A percentile compares a stretch with the other conserved stretches of the same genome.
These are phyloP conservation scores for Trissolcus japonicus DNA, from an alignment of 2,888 invertebrate genomes.

Conservation along the genomic window DNA sequence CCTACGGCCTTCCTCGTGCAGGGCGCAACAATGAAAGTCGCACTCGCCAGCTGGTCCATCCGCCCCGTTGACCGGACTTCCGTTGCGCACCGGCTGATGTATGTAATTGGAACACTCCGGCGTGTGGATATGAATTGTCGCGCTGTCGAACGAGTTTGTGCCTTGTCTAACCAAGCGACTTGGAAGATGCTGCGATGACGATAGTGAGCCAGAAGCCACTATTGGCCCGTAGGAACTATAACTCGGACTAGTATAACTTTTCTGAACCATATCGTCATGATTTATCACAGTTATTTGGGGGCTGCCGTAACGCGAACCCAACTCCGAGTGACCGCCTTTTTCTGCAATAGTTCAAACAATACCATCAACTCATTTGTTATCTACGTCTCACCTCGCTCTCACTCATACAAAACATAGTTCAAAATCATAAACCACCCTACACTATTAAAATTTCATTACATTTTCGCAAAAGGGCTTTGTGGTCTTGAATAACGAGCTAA, in stretches of 20 bases:
- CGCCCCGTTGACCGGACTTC: slow-evolving; percentile 79
- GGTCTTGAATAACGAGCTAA: no score
- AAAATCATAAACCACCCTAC: no score
- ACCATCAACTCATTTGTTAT: slow-evolving; percentile 1
- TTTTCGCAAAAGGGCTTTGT: no score
- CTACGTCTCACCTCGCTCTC: neutral
- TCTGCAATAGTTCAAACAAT: slow-evolving; percentile 38
- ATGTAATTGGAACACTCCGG: slow-evolving; percentile 86
- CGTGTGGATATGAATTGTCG: slow-evolving; percentile 88
- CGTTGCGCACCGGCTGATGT: slow-evolving; percentile 83
- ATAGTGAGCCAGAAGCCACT: slow-evolving; percentile 65
- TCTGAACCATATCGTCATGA: slow-evolving; percentile 87
- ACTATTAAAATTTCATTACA: slow-evolving; percentile 1
- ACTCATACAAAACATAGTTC: no score
- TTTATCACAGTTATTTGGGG: slow-evolving; percentile 96
- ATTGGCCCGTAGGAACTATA: slow-evolving; percentile 72
- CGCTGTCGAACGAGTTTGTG: slow-evolving; percentile 82
- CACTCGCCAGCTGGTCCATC: slow-evolving; percentile 83
- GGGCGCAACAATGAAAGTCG: slow-evolving; percentile 96
- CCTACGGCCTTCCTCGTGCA: slow-evolving; percentile 94
- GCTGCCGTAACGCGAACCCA: slow-evolving; percentile 79
- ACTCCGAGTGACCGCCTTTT: slow-evolving; percentile 77
- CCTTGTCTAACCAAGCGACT: slow-evolving; percentile 78
- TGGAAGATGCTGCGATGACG: slow-evolving; percentile 64
- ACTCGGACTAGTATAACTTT: slow-evolving; percentile 74